phyloP scores from a whole-genome alignment of 2,888 invertebrate species.

The Allygus modestus region DNA sequence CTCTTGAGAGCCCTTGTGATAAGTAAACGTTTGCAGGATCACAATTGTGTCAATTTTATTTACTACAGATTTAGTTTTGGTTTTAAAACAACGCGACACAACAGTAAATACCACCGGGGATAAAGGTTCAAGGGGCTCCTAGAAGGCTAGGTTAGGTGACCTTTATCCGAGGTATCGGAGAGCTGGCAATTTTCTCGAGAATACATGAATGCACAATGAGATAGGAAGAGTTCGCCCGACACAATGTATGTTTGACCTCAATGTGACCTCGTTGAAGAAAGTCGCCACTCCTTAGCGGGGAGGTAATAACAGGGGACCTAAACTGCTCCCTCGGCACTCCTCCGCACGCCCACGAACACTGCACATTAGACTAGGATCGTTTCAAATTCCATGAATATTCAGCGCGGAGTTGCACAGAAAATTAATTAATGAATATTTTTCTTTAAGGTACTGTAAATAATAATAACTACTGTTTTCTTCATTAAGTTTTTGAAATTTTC shows the following conservation, averaged over 20 bases:
- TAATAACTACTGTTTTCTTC: too few relatives aligned
- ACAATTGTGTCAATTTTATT: too few relatives aligned
- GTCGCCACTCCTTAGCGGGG: constrained; percentile 28
- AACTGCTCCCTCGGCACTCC: constrained; percentile 6
- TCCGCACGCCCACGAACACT: not conserved
- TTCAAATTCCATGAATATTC: not conserved
- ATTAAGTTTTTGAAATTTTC: too few relatives aligned
- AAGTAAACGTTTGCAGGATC: too few relatives aligned
- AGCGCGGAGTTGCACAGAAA: not conserved
- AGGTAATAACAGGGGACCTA: constrained; percentile 37
- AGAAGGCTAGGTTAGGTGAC: constrained; percentile 3
- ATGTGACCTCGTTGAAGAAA: constrained; percentile 21
- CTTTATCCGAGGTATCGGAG: not conserved
- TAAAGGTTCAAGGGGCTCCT: constrained; percentile 23
- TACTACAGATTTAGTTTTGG: too few relatives aligned
- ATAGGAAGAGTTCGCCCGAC: constrained; percentile 15
- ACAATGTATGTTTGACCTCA: constrained; percentile 32
- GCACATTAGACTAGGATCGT: not conserved
- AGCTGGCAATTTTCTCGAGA: constrained; percentile 36
- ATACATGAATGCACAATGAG: constrained; percentile 43
- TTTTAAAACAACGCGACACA: too few relatives aligned
- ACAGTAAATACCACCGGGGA: too few relatives aligned
- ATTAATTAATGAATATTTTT: not conserved
- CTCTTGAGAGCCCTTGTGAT: too few relatives aligned
- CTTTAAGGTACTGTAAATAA: too few relatives aligned